Conservation (phyloP, 2,888 invertebrate genomes). For the Aphodius sticticus region DNA sequence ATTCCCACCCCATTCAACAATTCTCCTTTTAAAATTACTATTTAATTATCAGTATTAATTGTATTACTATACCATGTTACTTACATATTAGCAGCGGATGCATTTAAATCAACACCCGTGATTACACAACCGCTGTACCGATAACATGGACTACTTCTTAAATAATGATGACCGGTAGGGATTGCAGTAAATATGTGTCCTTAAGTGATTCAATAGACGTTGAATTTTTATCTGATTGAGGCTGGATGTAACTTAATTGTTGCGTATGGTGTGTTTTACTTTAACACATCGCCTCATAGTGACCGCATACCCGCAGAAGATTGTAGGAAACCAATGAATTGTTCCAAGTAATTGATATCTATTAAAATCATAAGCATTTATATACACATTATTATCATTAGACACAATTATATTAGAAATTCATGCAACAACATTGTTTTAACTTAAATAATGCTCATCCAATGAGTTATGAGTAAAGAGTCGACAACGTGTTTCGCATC, state of each 20-base stretch:
- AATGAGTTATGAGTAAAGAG: too few species aligned
- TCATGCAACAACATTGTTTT: too few species aligned
- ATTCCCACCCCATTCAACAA: too few species aligned
- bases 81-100: not conserved
- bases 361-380: not conserved
- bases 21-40: too few species aligned
- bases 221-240: not conserved
- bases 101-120: not conserved
- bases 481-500: too few species aligned
- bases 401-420: too few species aligned
- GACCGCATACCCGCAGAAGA: constrained; percentile 4
- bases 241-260: not conserved
- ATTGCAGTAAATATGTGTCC: not conserved
- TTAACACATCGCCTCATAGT: not conserved
- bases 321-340: not conserved
- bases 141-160: not conserved
- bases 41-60: too few species aligned
- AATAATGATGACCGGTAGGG: not conserved
- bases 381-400: not conserved
- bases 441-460: too few species aligned
- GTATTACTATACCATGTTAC: not conserved
- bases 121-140: not conserved
- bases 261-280: not conserved
- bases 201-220: not conserved
- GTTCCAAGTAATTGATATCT: not conserved